Evolutionary conservation across 2,888 invertebrate species (phyloP).

Genomic region (Stenchaetothrips biformis): DNA sequence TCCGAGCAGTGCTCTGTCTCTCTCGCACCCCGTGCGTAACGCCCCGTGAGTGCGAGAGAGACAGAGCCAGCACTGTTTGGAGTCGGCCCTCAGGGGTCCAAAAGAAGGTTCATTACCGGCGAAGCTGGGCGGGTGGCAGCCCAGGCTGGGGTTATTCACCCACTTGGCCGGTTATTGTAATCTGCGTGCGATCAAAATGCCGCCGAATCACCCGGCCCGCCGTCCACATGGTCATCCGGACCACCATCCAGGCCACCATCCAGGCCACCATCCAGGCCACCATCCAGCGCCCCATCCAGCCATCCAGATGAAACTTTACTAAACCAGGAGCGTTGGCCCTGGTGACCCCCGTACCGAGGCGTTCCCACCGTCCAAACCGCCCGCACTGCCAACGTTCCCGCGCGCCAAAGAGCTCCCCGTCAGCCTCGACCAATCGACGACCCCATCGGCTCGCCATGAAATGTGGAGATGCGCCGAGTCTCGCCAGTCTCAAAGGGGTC

Average conservation of each 20-base stretch:
- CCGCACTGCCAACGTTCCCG: background rate
- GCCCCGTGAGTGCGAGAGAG: background rate
- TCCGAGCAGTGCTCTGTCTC: background rate
- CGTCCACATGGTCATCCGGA: too few relatives aligned
- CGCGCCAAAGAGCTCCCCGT: background rate
- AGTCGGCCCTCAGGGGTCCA: too few relatives aligned
- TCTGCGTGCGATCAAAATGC: conserved; percentile 1
- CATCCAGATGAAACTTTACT: too few relatives aligned
- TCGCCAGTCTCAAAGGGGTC: background rate
- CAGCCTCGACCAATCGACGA: background rate
- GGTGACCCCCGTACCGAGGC: too few relatives aligned
- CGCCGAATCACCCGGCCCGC: too few relatives aligned
- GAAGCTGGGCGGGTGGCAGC: background rate
- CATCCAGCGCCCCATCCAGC: too few relatives aligned
- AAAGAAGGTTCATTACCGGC: too few relatives aligned
- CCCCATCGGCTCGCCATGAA: background rate
- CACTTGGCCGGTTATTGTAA: conserved; percentile 1
- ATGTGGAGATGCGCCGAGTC: background rate
- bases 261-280: too few relatives aligned
- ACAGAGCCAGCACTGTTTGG: background rate
- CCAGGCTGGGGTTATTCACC: background rate
- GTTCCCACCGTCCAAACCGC: too few relatives aligned
- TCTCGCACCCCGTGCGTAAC: background rate
- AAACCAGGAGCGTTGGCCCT: too few relatives aligned
- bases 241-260: too few relatives aligned